phyloP scores from a whole-genome alignment of 2,113 vertebrate genomes.

The Rhynchomys soricoides region DNA sequence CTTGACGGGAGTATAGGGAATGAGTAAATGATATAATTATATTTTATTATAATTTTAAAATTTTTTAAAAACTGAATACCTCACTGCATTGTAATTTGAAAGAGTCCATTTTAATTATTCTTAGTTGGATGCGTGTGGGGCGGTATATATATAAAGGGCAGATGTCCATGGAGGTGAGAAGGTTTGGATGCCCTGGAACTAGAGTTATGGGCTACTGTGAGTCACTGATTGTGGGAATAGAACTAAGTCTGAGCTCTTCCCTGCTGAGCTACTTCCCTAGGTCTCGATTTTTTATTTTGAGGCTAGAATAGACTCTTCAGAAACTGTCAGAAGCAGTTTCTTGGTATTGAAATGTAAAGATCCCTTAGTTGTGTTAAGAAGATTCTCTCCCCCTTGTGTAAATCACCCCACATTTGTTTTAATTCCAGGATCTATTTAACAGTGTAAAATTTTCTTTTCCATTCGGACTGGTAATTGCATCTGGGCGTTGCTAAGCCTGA shows the following conservation, averaged over 20 bases:
- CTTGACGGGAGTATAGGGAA: neutral
- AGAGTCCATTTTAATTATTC: slow-evolving; percentile 17
- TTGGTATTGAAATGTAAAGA: slow-evolving; percentile 16
- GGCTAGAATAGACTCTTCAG: neutral
- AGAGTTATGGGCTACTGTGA: neutral
- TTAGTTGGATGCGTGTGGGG: neutral
- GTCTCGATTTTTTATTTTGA: neutral
- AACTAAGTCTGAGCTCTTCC: neutral
- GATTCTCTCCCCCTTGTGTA: neutral
- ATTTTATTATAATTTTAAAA: neutral
- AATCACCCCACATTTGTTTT: slow-evolving; percentile 34
- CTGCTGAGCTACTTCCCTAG: no score
- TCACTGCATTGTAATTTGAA: neutral
- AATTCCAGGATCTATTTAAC: slow-evolving; percentile 20
- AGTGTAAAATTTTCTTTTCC: slow-evolving; percentile 36
- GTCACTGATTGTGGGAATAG: neutral
- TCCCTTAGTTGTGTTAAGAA: neutral
- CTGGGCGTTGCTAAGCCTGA: slow-evolving; percentile 59
- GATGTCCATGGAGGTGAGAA: neutral
- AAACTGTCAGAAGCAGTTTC: neutral
- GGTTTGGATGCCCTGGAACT: neutral
- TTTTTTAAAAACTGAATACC: neutral
- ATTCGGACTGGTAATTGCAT: slow-evolving; percentile 42
- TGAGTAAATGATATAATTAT: neutral
- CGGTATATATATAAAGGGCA: neutral